Conservation (phyloP, 2,888 invertebrate species). For the Hoplodrina ambigua region DNA sequence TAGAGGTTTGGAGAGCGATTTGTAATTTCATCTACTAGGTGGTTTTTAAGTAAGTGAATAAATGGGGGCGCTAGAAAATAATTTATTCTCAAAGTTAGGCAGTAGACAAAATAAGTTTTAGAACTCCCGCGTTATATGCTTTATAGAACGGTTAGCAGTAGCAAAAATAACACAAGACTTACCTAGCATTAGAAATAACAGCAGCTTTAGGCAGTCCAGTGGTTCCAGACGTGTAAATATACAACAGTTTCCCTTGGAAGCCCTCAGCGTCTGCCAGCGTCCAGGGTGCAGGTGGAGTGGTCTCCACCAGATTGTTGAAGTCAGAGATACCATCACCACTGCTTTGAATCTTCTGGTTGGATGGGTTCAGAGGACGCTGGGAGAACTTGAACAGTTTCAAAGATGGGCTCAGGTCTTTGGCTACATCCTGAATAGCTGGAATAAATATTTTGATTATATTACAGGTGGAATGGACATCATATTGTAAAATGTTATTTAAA, state of each 20-base stretch:
- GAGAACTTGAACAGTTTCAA: conserved; percentile 92
- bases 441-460: conserved; percentile 46
- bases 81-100: too few relatives aligned
- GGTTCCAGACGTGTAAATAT: conserved; percentile 99
- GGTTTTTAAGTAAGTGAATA: too few relatives aligned
- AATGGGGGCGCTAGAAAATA: too few relatives aligned
- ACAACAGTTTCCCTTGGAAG: conserved; percentile 95
- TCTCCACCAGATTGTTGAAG: conserved; percentile 90
- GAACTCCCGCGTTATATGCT: too few relatives aligned
- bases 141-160: background rate
- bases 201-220: conserved; percentile 99
- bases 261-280: conserved; percentile 90
- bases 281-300: conserved; percentile 90
- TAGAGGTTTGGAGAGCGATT: too few relatives aligned
- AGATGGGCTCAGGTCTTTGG: conserved; percentile 92
- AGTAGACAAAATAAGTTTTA: too few relatives aligned
- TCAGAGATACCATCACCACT: conserved; percentile 88
- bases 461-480: too few relatives aligned
- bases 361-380: conserved; percentile 76
- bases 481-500: too few relatives aligned
- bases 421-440: conserved; percentile 93
- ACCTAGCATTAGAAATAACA: conserved; percentile 98
- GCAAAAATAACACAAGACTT: conserved; percentile 42
- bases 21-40: too few relatives aligned
- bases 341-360: conserved; percentile 62